Conservation (phyloP, 2,113 vertebrate genomes). For the Pangasianodon gigas region DNA sequence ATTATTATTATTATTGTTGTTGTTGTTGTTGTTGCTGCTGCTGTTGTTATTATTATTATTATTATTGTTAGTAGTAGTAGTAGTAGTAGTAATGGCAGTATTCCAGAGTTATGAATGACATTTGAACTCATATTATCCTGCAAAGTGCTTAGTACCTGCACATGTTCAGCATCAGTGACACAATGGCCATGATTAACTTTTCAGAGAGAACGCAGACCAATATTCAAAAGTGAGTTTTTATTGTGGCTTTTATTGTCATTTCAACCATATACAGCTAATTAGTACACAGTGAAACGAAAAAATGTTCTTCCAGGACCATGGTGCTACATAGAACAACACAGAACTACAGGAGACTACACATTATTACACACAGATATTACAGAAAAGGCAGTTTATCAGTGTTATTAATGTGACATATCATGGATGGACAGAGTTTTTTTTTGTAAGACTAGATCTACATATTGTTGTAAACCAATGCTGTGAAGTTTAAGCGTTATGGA, state of each 20-base stretch:
- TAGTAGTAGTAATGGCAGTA: background rate
- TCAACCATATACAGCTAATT: too few species aligned
- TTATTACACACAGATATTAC: too few species aligned
- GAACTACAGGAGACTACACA: background rate
- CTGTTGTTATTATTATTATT: too few species aligned
- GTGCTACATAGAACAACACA: too few species aligned
- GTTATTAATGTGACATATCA: background rate
- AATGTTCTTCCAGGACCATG: too few species aligned
- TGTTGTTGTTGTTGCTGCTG: too few species aligned
- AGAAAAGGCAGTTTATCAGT: background rate
- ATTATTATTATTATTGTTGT: background rate
- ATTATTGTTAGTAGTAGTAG: background rate
- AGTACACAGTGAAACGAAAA: too few species aligned
- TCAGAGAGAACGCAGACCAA: too few species aligned
- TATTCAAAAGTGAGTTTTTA: too few species aligned
- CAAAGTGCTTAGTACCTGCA: background rate
- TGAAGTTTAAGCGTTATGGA: background rate
- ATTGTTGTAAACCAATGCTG: background rate
- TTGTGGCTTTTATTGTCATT: too few species aligned
- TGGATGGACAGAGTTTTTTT: background rate
- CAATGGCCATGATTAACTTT: background rate
- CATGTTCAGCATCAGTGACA: background rate
- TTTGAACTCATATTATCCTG: background rate
- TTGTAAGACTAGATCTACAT: background rate
- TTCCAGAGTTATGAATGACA: background rate